These are phyloP conservation scores for Drosophila sordidula DNA, from an alignment of 2,888 invertebrate species.

Conservation along the genomic window DNA sequence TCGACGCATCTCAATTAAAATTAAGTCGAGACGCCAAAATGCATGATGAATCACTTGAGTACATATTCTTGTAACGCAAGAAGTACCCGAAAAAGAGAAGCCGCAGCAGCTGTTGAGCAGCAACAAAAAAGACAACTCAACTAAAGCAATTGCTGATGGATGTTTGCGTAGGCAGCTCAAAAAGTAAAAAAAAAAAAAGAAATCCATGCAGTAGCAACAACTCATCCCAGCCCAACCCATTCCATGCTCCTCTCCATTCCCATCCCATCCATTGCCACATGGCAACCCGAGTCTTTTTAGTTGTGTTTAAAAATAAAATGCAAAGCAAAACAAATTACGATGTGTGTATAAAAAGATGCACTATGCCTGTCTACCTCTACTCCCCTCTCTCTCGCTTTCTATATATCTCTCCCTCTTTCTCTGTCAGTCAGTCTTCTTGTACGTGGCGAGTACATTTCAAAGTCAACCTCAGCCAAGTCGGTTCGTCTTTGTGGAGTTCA, in stretches of 20 bases:
- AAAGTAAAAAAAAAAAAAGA: slow-evolving; percentile 13
- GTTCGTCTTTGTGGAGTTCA: slow-evolving; percentile 60
- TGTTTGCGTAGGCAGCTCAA: slow-evolving; percentile 53
- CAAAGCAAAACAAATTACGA: slow-evolving; percentile 63
- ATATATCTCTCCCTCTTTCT: neutral
- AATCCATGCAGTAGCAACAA: slow-evolving; percentile 30
- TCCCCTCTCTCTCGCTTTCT: neutral
- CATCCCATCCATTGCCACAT: slow-evolving; percentile 43
- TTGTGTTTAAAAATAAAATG: slow-evolving; percentile 71
- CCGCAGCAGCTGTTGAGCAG: slow-evolving; percentile 2
- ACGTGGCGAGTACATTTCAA: slow-evolving; percentile 55
- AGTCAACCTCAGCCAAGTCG: slow-evolving; percentile 50
- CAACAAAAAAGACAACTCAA: slow-evolving; percentile 35
- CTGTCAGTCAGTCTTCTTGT: slow-evolving; percentile 18
- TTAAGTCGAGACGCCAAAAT: slow-evolving; percentile 21
- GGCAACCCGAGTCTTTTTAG: slow-evolving; percentile 39
- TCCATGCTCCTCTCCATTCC: slow-evolving; percentile 12
- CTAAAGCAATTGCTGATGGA: slow-evolving; percentile 33
- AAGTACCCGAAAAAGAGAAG: slow-evolving; percentile 22
- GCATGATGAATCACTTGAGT: slow-evolving; percentile 55
- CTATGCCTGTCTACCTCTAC: slow-evolving; percentile 16
- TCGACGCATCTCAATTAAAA: slow-evolving; percentile 40
- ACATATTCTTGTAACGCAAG: slow-evolving; percentile 20
- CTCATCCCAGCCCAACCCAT: slow-evolving; percentile 2
- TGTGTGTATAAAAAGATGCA: slow-evolving; percentile 72